Percentiles rank a stretch among this genome's conserved stretches.
These are phyloP conservation scores for Nycticryphes semicollaris DNA, from an alignment of 2,113 vertebrate species.

Conservation along the genomic window DNA sequence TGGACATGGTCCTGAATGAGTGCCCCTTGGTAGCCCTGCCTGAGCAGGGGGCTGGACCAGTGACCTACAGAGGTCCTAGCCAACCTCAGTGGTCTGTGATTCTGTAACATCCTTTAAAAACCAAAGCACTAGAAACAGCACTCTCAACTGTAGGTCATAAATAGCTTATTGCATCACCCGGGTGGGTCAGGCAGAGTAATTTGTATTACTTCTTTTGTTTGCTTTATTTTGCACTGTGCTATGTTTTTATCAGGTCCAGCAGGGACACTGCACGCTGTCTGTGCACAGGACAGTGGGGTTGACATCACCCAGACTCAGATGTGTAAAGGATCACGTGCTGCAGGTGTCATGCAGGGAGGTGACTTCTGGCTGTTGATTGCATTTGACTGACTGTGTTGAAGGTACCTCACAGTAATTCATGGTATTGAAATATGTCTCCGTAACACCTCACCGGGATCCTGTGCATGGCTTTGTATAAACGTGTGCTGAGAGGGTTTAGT, in stretches of 20 bases:
- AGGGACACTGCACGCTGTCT: not conserved
- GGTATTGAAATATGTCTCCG: not conserved
- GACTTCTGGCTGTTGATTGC: not conserved
- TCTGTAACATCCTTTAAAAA: not conserved
- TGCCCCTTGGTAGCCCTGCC: no score
- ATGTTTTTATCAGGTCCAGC: not conserved
- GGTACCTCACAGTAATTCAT: not conserved
- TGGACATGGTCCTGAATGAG: not conserved
- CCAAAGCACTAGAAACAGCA: not conserved
- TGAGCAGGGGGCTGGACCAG: not conserved
- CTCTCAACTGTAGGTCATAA: not conserved
- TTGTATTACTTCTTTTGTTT: not conserved
- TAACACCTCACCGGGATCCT: not conserved
- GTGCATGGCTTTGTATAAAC: not conserved
- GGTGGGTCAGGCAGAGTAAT: not conserved
- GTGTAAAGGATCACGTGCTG: not conserved
- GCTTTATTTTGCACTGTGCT: not conserved
- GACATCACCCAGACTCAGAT: not conserved
- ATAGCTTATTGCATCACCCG: not conserved
- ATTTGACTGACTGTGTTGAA: not conserved
- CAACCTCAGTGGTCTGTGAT: not conserved
- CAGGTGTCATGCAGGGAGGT: not conserved
- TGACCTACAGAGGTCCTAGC: not conserved
- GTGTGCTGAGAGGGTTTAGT: not conserved
- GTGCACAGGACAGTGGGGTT: not conserved